These are phyloP conservation scores for Drosophila lacertosa DNA, from an alignment of 1,140 invertebrate genomes.

Conservation along the genomic window DNA sequence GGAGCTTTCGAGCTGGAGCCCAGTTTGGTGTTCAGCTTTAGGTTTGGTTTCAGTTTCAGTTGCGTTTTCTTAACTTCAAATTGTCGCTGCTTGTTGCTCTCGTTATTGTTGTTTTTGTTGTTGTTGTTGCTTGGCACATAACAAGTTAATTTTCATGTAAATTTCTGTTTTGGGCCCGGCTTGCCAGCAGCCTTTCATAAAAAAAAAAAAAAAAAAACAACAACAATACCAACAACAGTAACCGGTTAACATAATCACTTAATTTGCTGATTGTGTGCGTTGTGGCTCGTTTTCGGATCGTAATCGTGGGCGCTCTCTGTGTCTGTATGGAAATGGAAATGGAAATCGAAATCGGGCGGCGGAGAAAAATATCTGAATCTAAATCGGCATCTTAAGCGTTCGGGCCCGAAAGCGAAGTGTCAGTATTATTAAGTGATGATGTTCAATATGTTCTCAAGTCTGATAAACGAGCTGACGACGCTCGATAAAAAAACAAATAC, in stretches of 20 bases:
- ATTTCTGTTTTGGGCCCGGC: constrained; percentile 68
- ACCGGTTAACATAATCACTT: constrained; percentile 81
- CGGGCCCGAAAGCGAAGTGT: constrained; percentile 55
- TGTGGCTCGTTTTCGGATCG: constrained; percentile 56
- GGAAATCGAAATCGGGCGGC: constrained; percentile 21
- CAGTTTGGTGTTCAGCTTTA: constrained; percentile 39
- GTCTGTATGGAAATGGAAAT: neutral
- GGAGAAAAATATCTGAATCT: constrained; percentile 21
- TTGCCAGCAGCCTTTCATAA: constrained; percentile 41
- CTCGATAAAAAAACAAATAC: constrained; percentile 50
- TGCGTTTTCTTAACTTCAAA: constrained; percentile 27
- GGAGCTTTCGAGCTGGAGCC: constrained; percentile 2
- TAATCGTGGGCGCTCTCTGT: constrained; percentile 52
- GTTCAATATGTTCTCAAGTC: constrained; percentile 61
- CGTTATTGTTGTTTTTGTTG: constrained; percentile 15
- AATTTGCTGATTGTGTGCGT: constrained; percentile 74
- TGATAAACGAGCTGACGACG: constrained; percentile 68
- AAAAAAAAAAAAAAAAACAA: constrained; percentile 15
- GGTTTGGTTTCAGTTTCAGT: constrained; percentile 33
- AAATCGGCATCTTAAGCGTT: constrained; percentile 9
- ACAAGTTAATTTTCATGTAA: constrained; percentile 83
- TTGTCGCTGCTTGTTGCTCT: constrained; percentile 32
- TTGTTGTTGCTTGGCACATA: constrained; percentile 51
- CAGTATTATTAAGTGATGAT: constrained; percentile 82
- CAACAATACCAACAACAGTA: constrained; percentile 35